Evolutionary conservation across 2,113 vertebrate genomes (phyloP).

Genomic region (Albula glossodonta): DNA sequence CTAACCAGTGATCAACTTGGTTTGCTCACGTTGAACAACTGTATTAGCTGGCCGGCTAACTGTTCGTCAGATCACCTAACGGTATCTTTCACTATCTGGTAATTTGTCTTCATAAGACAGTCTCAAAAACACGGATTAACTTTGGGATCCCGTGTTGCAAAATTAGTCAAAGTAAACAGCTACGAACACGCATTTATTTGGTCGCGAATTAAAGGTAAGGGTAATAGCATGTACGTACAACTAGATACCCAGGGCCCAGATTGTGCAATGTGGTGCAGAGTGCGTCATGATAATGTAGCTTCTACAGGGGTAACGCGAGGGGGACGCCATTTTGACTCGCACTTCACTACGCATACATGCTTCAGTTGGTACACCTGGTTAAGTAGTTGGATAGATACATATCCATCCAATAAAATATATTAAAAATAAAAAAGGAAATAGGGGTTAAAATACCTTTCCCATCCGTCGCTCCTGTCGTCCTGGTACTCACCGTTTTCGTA

Average conservation of each 20-base stretch:
- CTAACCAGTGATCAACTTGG: too few relatives aligned
- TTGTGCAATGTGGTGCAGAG: conserved; percentile 63
- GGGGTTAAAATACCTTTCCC: not conserved
- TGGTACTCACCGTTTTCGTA: conserved; percentile 78
- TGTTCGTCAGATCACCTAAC: too few relatives aligned
- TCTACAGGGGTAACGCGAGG: conserved; percentile 49
- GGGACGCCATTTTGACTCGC: conserved; percentile 73
- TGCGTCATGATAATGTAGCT: conserved; percentile 65
- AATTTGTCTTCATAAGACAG: too few relatives aligned
- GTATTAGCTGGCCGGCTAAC: too few relatives aligned
- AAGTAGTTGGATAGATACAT: not conserved
- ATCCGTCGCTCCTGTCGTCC: not conserved
- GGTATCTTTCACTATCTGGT: too few relatives aligned
- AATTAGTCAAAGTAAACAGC: not conserved
- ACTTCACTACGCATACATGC: not conserved
- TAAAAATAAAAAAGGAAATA: not conserved
- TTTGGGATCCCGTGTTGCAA: too few relatives aligned
- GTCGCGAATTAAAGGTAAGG: not conserved
- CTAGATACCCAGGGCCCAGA: not conserved
- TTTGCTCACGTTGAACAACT: too few relatives aligned
- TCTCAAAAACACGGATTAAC: too few relatives aligned
- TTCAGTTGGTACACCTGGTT: not conserved
- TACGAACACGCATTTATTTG: not conserved
- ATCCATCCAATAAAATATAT: not conserved
- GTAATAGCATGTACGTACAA: not conserved